Evolutionary conservation across 2,797 vertebrate species (phyloP).

Genomic region (Danio choprae): DNA sequence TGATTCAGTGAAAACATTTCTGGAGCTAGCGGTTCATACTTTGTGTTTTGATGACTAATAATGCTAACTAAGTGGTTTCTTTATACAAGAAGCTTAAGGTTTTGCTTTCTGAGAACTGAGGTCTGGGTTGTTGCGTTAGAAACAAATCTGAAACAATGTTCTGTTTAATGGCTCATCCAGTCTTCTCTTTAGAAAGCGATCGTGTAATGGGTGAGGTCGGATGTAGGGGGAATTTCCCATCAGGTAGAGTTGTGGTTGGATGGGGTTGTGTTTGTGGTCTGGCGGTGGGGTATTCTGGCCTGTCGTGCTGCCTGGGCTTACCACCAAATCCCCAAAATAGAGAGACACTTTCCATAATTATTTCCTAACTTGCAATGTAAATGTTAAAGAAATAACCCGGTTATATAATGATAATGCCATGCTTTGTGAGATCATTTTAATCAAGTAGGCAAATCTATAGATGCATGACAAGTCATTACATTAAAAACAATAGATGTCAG

Average conservation of each 20-base stretch:
- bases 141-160: conserved; percentile 34
- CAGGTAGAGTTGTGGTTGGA: conserved; percentile 39
- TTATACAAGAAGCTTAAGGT: conserved; percentile 14
- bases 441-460: not conserved
- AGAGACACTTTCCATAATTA: conserved; percentile 19
- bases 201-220: not conserved
- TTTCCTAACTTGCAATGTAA: conserved; percentile 28
- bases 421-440: not conserved
- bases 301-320: conserved; percentile 5
- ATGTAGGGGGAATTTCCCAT: conserved; percentile 19
- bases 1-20: conserved; percentile 65
- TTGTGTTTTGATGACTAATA: conserved; percentile 59
- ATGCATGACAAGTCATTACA: not conserved
- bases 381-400: conserved; percentile 16
- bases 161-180: conserved; percentile 26
- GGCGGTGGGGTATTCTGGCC: conserved; percentile 3
- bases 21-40: conserved; percentile 27
- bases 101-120: conserved; percentile 21
- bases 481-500: not conserved
- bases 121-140: conserved; percentile 37
- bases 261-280: conserved; percentile 37
- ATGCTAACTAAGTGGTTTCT: conserved; percentile 65
- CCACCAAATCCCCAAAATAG: conserved; percentile 40
- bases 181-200: conserved; percentile 2
- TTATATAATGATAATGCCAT: conserved; percentile 30